Percentiles rank a stretch among this genome's conserved stretches.
These are phyloP conservation scores for Escarpia spicata DNA, from an alignment of 2,888 invertebrate genomes.

Conservation along the genomic window DNA sequence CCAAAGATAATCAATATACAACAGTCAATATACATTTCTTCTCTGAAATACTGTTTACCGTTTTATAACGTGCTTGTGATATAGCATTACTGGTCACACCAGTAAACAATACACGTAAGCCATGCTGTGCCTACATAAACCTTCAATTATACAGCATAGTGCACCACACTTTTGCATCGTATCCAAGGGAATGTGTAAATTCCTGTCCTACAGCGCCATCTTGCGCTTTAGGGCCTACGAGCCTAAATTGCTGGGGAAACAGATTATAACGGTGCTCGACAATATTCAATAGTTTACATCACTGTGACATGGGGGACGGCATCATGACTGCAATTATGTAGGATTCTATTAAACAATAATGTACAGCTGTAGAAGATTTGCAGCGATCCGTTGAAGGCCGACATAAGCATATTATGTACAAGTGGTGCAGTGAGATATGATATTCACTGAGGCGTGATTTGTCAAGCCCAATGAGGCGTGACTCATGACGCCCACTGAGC, in stretches of 20 bases:
- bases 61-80: neutral
- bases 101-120: neutral
- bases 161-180: neutral
- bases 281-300: neutral
- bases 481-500: conserved; percentile 44
- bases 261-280: neutral
- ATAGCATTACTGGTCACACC: neutral
- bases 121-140: neutral
- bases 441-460: conserved; percentile 39
- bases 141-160: neutral
- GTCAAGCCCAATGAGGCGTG: too few species aligned
- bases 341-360: neutral
- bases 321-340: neutral
- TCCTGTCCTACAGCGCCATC: neutral
- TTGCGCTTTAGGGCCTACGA: neutral
- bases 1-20: neutral
- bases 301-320: neutral
- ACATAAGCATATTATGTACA: neutral
- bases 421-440: conserved; percentile 30
- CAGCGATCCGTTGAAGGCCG: neutral
- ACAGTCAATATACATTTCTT: neutral
- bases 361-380: neutral
- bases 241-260: neutral
- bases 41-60: neutral
- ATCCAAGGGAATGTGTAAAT: neutral